These are phyloP conservation scores for Sylvicola cinctus DNA, from an alignment of 2,888 invertebrate genomes.

Conservation along the genomic window DNA sequence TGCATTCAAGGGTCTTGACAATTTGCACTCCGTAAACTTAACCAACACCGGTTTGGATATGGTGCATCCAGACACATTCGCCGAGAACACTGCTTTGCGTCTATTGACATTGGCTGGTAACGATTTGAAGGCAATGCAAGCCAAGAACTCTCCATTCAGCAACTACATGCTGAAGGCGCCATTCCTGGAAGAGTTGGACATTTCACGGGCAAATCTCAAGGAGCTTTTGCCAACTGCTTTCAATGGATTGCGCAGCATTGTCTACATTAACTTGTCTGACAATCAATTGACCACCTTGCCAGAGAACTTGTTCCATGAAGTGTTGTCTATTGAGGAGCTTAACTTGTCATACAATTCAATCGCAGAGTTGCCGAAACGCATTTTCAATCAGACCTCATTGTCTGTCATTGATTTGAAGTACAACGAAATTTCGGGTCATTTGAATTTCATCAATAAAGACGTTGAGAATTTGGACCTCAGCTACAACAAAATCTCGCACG, in stretches of 20 bases:
- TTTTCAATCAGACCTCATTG: constrained; percentile 46
- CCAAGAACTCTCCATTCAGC: constrained; percentile 7
- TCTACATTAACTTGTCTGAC: constrained; percentile 44
- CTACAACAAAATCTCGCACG: constrained; percentile 40
- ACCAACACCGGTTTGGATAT: constrained; percentile 43
- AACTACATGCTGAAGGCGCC: constrained; percentile 28
- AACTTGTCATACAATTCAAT: constrained; percentile 51
- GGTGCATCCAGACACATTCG: constrained; percentile 49
- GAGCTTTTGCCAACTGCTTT: constrained; percentile 42
- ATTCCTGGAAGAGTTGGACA: constrained; percentile 46
- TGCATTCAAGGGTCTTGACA: constrained; percentile 46
- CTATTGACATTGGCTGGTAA: constrained; percentile 46
- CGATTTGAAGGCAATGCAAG: constrained; percentile 28
- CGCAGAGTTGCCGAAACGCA: constrained; percentile 34
- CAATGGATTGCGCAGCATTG: constrained; percentile 38
- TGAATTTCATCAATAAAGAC: constrained; percentile 36
- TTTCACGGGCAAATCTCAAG: constrained; percentile 46
- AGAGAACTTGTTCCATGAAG: constrained; percentile 31
- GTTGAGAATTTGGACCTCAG: constrained; percentile 47
- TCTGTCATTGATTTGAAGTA: constrained; percentile 47
- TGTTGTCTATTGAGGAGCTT: constrained; percentile 45
- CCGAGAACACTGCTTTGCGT: constrained; percentile 39
- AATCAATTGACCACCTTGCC: constrained; percentile 37
- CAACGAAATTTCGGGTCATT: constrained; percentile 41
- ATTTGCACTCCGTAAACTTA: constrained; percentile 45